Base-by-base conservation (phyloP, 2,888 invertebrate species). In the Xestia sexstrigata region DNA sequence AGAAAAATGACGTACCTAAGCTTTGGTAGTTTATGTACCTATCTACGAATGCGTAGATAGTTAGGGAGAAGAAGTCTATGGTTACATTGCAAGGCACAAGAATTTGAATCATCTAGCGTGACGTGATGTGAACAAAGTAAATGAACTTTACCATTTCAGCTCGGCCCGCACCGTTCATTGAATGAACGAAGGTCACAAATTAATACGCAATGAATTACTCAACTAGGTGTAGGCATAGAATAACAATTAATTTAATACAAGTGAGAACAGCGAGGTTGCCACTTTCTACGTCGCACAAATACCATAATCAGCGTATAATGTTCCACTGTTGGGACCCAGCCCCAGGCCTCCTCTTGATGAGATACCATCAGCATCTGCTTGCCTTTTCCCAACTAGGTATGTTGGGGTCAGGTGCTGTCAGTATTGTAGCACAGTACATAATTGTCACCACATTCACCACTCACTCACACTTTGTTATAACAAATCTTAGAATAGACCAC, bases 101-200 rank as follows among this genome's bases (percentile, higher is more conserved):
- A 30, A 49, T 17, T 20, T 5, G 20, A 49, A 49, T 30, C 17
- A 39, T 45, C 9, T 35, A 30, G 17, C n/a, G n/a, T 45, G 42
- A 58, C 55, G 72, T 49, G 42, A 58, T 47, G 72, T 49, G 6
- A 23, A 23, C 52, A 6, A 68, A 71, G 55, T 71, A 78, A 63
- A 58, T 71, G 67, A 71, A 82, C 77, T 71, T 63, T 49, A 82
- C 67, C n/a, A 67, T 52, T 70, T 52, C 11, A 55, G 39, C n/a
- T 30, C 66, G 52, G 26, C 35, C n/a, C 47, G 30, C 35, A 11
- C 1, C n/a, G 76, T 5, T 47, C n/a, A 65, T 26, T 69, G 69
- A 72, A 78, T 77, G 78, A 77, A 49, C 17, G 71, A 83, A 81
- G 81, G 78, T 66, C 69, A 55, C 45, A 30, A 42, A 69, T 68